phyloP scores from a whole-genome alignment of 2,113 vertebrate genomes.

The Euleptes europaea region DNA sequence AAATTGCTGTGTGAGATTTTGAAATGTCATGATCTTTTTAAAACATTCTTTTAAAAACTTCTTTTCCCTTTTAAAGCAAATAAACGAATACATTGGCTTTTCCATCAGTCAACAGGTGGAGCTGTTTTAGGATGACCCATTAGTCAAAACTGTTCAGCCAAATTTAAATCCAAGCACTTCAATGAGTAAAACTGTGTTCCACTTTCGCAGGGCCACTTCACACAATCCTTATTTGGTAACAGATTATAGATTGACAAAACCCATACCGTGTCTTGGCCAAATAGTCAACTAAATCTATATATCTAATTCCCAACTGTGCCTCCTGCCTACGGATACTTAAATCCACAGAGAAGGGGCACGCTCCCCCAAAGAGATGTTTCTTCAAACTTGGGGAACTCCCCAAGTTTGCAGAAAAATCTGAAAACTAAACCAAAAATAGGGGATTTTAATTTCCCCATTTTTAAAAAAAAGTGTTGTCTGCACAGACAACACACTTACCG shows the following conservation, averaged over 20 bases:
- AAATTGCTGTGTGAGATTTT: conserved; percentile 51
- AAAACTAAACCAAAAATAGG: too few relatives aligned
- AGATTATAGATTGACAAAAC: not conserved
- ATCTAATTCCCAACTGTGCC: too few relatives aligned
- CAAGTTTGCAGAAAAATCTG: too few relatives aligned
- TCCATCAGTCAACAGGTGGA: conserved; percentile 54
- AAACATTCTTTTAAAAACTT: conserved; percentile 39
- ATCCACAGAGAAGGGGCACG: too few relatives aligned
- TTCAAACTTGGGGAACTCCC: too few relatives aligned
- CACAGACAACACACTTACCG: too few relatives aligned
- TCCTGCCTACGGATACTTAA: too few relatives aligned
- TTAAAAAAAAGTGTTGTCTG: too few relatives aligned
- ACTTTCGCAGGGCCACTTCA: conserved; percentile 23
- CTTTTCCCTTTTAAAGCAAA: conserved; percentile 50
- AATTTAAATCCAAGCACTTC: not conserved
- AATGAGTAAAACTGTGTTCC: conserved; percentile 51
- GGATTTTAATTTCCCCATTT: too few relatives aligned
- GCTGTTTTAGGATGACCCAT: conserved; percentile 53
- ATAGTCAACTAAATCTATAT: not conserved
- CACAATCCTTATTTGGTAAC: not conserved
- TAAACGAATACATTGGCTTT: conserved; percentile 31
- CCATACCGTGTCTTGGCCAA: not conserved
- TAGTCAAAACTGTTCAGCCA: not conserved
- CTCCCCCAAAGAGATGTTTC: too few relatives aligned
- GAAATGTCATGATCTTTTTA: conserved; percentile 31